Evolutionary conservation across 2,888 invertebrate genomes (phyloP), one percentile per base, ranked within the genome.

Genomic region (Brenthis daphne): DNA sequence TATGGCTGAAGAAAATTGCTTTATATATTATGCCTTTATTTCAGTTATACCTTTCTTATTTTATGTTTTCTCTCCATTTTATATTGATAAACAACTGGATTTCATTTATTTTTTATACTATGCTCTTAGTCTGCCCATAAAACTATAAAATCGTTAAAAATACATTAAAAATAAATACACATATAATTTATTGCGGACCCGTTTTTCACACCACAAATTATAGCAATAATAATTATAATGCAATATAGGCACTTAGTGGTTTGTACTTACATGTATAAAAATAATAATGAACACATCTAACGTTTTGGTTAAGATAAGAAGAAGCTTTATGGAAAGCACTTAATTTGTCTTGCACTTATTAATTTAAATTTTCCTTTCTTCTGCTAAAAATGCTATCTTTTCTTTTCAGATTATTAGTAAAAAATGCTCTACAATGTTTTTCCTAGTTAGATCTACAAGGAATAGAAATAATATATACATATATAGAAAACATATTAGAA

Each of bases 1-100:
- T 67, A 67, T 13, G 64, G 29, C 20, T 58, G 16, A 60, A 48
- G 50, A 60, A 58, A 48, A 14, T 11, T 24, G 8, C 14, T 48
- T 50, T 13, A 50, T 48, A 29, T 8, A 24, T n/a, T 50, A 60
- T 24, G 50, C 8, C n/a, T n/a, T 29, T 24, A 12, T n/a, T 29
- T 60, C 14, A 50, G n/a, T 50, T 50, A 12, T 50, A 48, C 8
- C 37, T 43, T 43, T 11, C 37, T 11, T 43, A 43, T 43, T 43
- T 43, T 43, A 43, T 11, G 11, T n/a, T 60, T 29, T 43, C 29
- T 50, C 12, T 6, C 37, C 8, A 5, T 5, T 16, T 2, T 60
- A 60, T 29, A 6, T 11, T 48, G 48, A 29, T 50, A 29, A 29
- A 50, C 11, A 60, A 29, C 24, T 11, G 29, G 6, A 4, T 29